Conservation (phyloP, 2,888 invertebrate species). For the Cheilosia vernalis region DNA sequence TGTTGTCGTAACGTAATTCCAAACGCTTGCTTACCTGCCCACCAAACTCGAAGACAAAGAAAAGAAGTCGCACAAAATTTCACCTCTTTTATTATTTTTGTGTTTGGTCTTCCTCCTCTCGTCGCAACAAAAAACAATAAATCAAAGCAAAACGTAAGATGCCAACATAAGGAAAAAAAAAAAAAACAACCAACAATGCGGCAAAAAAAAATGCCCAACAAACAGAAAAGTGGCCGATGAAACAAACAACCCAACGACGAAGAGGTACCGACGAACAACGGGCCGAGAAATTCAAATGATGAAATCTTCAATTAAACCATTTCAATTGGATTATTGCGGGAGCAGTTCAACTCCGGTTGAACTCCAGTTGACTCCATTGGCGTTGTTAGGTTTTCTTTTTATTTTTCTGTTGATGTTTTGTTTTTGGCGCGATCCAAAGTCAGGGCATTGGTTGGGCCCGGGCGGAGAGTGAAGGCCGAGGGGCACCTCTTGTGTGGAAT, state of each 20-base stretch:
- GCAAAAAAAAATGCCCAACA: constrained; percentile 12
- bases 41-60: constrained; percentile 55
- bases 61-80: constrained; percentile 68
- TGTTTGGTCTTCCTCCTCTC: constrained; percentile 30
- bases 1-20: constrained; percentile 64
- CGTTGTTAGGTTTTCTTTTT: constrained; percentile 10
- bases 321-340: constrained; percentile 75
- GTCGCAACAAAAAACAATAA: constrained; percentile 68
- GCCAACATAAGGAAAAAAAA: constrained; percentile 40
- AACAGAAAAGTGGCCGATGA: constrained; percentile 46
- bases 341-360: constrained; percentile 73
- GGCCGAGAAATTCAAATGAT: constrained; percentile 71
- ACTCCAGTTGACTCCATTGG: constrained; percentile 69
- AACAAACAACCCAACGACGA: constrained; percentile 43
- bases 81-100: constrained; percentile 60
- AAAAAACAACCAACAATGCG: neutral
- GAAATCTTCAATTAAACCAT: constrained; percentile 75
- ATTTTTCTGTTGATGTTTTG: neutral
- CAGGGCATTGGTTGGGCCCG: neutral
- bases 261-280: constrained; percentile 2
- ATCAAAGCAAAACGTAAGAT: constrained; percentile 68
- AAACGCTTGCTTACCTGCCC: constrained; percentile 56
- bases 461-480: neutral
- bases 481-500: constrained; percentile 46
- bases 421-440: constrained; percentile 39